Conservation (phyloP, 2,113 vertebrate genomes). For the Indicator maculatus region DNA sequence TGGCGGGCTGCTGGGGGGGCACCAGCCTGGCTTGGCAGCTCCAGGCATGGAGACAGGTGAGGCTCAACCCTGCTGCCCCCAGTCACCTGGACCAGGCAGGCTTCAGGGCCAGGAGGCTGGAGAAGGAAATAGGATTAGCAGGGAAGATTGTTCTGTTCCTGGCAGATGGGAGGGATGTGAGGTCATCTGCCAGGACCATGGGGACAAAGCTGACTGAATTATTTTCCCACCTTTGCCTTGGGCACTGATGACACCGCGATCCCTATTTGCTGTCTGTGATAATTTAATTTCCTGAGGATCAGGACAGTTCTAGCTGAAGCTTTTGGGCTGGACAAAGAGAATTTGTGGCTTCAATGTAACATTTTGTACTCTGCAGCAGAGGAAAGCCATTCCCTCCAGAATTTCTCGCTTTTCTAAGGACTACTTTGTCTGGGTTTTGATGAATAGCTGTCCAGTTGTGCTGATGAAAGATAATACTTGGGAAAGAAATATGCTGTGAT, state of each 20-base stretch:
- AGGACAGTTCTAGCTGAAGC: neutral
- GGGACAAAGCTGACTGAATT: neutral
- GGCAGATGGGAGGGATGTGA: neutral
- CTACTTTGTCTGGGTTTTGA: neutral
- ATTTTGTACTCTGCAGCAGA: neutral
- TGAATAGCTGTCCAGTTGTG: neutral
- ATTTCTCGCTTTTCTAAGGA: neutral
- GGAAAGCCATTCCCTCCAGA: neutral
- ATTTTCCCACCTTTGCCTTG: neutral
- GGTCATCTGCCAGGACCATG: neutral
- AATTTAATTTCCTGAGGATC: neutral
- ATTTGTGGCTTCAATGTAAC: neutral
- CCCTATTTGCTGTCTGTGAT: neutral
- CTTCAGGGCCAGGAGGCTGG: neutral
- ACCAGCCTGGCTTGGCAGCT: neutral
- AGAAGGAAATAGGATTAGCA: neutral
- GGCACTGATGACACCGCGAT: neutral
- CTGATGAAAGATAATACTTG: neutral
- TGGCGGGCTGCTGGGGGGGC: neutral
- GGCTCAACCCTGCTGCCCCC: neutral
- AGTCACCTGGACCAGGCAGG: accelerated
- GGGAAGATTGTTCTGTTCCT: neutral
- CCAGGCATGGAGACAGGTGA: accelerated
- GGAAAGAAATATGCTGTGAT: neutral
- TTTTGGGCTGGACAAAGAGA: neutral